Evolutionary conservation across 2,113 vertebrate species (phyloP).

Genomic region (Salvator merianae): DNA sequence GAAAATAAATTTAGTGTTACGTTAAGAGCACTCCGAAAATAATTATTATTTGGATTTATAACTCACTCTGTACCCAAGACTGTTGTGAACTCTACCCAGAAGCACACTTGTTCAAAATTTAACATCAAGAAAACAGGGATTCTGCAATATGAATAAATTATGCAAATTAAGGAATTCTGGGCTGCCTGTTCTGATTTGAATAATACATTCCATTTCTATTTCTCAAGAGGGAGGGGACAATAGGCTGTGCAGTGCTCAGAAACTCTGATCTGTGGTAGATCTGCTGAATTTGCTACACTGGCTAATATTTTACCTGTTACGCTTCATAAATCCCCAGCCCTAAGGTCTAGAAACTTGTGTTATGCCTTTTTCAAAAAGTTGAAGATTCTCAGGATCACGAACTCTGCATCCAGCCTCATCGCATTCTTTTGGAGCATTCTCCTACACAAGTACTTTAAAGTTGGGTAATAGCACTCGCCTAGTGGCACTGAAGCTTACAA

Average conservation of each 20-base stretch:
- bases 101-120: neutral
- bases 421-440: neutral
- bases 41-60: constrained; percentile 15
- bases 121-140: neutral
- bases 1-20: constrained; percentile 2
- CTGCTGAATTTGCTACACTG: neutral
- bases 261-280: neutral
- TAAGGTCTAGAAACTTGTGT: neutral
- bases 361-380: neutral
- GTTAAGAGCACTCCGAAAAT: constrained; percentile 10
- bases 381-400: neutral
- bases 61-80: neutral
- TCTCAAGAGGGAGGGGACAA: neutral
- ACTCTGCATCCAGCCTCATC: neutral
- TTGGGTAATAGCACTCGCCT: neutral
- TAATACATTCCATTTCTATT: constrained; percentile 7
- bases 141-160: constrained; percentile 15
- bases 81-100: neutral
- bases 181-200: neutral
- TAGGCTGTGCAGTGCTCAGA: neutral
- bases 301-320: neutral
- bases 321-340: neutral
- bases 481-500: neutral
- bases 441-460: neutral
- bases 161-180: neutral